Evolutionary conservation across 1,140 invertebrate genomes (phyloP).

Genomic region (Penaeus indicus): DNA sequence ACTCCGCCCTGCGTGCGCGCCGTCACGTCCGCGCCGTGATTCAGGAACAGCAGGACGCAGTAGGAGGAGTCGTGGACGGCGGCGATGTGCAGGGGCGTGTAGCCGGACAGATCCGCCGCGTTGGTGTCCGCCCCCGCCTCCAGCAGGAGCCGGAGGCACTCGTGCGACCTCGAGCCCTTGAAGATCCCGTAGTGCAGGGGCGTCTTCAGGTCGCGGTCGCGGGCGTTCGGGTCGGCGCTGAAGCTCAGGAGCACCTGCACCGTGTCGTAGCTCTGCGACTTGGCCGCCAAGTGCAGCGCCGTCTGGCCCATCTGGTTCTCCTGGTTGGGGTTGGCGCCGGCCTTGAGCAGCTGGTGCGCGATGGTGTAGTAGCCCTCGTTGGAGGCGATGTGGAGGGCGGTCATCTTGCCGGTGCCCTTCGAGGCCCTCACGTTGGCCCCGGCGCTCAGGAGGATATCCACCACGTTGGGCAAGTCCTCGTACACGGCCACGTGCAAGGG

Average conservation of each 20-base stretch:
- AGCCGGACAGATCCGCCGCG: slow-evolving; percentile 87
- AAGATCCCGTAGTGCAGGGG: slow-evolving; percentile 83
- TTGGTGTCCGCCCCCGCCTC: slow-evolving; percentile 85
- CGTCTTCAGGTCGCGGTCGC: slow-evolving; percentile 83
- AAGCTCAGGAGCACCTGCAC: slow-evolving; percentile 81
- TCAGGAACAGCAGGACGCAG: slow-evolving; percentile 85
- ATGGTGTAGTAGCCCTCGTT: slow-evolving; percentile 83
- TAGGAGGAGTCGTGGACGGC: slow-evolving; percentile 86
- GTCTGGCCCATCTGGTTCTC: slow-evolving; percentile 84
- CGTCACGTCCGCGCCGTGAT: slow-evolving; percentile 86
- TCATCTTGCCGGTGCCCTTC: slow-evolving; percentile 77
- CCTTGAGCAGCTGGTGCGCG: slow-evolving; percentile 79
- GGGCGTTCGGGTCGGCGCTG: slow-evolving; percentile 78
- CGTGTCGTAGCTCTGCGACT: slow-evolving; percentile 82
- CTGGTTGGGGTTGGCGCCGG: slow-evolving; percentile 78
- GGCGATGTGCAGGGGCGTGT: slow-evolving; percentile 89
- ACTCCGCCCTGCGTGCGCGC: slow-evolving; percentile 86
- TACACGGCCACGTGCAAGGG: slow-evolving; percentile 85
- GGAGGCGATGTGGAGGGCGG: slow-evolving; percentile 83
- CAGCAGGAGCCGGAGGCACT: slow-evolving; percentile 61
- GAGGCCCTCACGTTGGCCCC: slow-evolving; percentile 84
- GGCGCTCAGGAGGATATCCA: slow-evolving; percentile 78
- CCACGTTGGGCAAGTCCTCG: slow-evolving; percentile 78
- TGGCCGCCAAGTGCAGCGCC: slow-evolving; percentile 82
- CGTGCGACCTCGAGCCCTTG: slow-evolving; percentile 77